A percentile compares a stretch with the other conserved stretches of the same genome.
phyloP scores from a whole-genome alignment of 2,113 vertebrate genomes.

The Sebastes fasciatus region DNA sequence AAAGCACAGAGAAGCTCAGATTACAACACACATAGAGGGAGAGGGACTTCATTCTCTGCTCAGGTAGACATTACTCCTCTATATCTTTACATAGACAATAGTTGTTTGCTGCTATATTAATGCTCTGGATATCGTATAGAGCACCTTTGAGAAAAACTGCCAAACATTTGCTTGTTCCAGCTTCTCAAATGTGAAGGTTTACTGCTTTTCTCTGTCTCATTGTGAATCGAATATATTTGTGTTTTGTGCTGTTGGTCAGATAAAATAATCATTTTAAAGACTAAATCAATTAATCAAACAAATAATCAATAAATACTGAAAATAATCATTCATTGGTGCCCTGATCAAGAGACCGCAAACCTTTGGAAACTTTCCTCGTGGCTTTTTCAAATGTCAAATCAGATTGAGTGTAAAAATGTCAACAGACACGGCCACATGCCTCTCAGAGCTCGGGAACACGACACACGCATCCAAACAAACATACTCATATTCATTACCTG shows the following conservation, averaged over 20 bases:
- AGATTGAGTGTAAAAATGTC: neutral
- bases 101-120: too few species aligned
- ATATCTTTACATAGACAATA: too few species aligned
- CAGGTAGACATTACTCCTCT: too few species aligned
- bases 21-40: too few species aligned
- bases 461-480: slow-evolving; percentile 65
- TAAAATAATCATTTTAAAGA: too few species aligned
- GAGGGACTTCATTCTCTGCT: too few species aligned
- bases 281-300: neutral
- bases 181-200: neutral
- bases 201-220: neutral
- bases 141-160: neutral
- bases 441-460: slow-evolving; percentile 14
- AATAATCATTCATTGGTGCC: neutral
- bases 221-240: neutral
- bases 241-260: neutral
- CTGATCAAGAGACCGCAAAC: neutral
- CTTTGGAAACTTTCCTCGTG: neutral
- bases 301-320: neutral
- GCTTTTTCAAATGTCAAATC: neutral
- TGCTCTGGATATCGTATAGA: too few species aligned
- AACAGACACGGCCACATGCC: neutral
- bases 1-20: too few species aligned
- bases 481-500: slow-evolving; percentile 59
- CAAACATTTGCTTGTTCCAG: neutral